Base-by-base conservation (phyloP, 35 echinoderm and acorn worm species). In the Ophioderma brevispina region DNA sequence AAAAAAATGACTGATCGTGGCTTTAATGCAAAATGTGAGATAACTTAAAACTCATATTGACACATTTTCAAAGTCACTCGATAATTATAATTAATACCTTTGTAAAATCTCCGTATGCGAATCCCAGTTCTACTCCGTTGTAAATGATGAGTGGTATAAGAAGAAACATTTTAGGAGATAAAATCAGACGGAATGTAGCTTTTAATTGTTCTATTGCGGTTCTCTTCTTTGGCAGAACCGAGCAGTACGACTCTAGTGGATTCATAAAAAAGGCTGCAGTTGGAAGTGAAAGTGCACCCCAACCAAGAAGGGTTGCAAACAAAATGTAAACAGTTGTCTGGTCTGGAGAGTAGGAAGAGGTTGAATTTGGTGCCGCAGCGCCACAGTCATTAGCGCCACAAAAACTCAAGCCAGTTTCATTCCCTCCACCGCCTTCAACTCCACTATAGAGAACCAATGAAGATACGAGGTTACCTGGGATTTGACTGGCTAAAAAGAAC, bases 131-230 rank as follows among this genome's bases (percentile, higher is more conserved):
- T 14, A 94, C 63, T 36, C 92, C 92, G 49, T 40, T 94, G 64
- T 85, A 94, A 8, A 94, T 77, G 30, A 94, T 76, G 39, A 94
- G 17, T 34, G 92, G 92, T 79, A 94, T 79, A 32, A 94, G 56
- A 8, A 89, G 49, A 49, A 84, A 38, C 21, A 94, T 39, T 15
- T 40, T 55, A 21, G 39, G 77, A 23, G 84, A 55, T 37, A 41
- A 31, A 38, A 78, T 52, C 6, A 94, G 81, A 19, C 76, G 77
- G 1, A 94, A 28, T 33, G 87, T 94, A 25, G 87, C 41, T 33
- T 78, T 50, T 32, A 84, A 78, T 15, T 35, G 46, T 36, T 76
- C 42, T 32, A 36, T 8, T 56, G 78, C 10, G 21, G 39, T 41
- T 28, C 46, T 50, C 32, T 38, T n/a, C 0, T 81, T 76, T 8